These are phyloP conservation scores for Temnothorax longispinosus DNA, from an alignment of 1,140 invertebrate genomes.

Conservation along the genomic window DNA sequence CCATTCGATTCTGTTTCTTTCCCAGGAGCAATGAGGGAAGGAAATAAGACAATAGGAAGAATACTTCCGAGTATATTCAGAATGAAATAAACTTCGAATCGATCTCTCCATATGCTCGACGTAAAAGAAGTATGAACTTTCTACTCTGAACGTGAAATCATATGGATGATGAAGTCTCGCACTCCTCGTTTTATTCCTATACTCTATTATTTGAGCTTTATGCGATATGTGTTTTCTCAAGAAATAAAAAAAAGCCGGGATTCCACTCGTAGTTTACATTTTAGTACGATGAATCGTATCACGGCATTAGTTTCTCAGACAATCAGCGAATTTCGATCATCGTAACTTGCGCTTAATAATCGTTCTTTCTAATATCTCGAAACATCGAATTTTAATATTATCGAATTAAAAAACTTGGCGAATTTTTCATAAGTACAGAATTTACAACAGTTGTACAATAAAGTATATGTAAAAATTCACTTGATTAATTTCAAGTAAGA, in stretches of 20 bases:
- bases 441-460: no score
- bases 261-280: constrained; percentile 55
- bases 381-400: background rate
- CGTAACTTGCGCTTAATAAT: background rate
- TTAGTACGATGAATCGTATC: constrained; percentile 56
- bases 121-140: background rate
- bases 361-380: background rate
- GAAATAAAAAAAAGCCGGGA: background rate
- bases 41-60: constrained; percentile 8
- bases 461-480: background rate
- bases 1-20: no score
- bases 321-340: background rate
- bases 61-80: constrained; percentile 17
- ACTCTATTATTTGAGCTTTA: background rate
- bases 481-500: background rate
- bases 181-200: background rate
- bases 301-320: background rate
- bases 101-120: background rate
- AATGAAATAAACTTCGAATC: constrained; percentile 46
- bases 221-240: background rate
- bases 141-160: constrained; percentile 61
- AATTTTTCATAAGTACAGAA: background rate
- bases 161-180: constrained; percentile 50
- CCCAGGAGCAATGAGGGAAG: background rate
- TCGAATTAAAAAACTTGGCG: background rate